phyloP scores from a whole-genome alignment of 2,797 vertebrate genomes.

The Melanotaenia boesemani region DNA sequence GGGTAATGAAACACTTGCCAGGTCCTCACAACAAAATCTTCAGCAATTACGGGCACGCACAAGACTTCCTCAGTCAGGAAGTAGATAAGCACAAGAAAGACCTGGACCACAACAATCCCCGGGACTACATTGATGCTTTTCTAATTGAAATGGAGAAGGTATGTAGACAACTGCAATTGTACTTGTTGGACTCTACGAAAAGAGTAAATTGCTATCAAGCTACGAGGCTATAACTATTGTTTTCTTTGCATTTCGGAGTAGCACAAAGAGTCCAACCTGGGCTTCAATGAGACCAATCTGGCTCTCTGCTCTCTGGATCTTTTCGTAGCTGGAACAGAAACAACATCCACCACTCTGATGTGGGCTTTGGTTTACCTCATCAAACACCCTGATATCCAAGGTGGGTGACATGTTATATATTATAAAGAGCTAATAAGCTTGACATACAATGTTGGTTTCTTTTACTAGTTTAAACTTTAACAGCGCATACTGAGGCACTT shows the following conservation, averaged over 20 bases:
- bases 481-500: too few relatives aligned
- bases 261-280: slow-evolving; percentile 32
- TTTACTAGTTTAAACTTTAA: too few relatives aligned
- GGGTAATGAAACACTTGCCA: slow-evolving; percentile 76
- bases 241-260: background rate
- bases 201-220: background rate
- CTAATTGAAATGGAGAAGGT: slow-evolving; percentile 76
- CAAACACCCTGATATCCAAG: slow-evolving; percentile 77
- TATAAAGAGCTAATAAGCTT: too few relatives aligned
- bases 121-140: slow-evolving; percentile 84
- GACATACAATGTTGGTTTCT: too few relatives aligned
- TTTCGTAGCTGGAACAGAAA: slow-evolving; percentile 87
- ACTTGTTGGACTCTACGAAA: background rate
- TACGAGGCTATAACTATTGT: background rate
- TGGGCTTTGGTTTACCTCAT: slow-evolving; percentile 87
- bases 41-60: slow-evolving; percentile 39
- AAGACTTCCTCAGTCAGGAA: slow-evolving; percentile 69
- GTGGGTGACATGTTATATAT: slow-evolving; percentile 64
- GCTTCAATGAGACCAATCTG: slow-evolving; percentile 83
- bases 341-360: slow-evolving; percentile 83
- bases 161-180: background rate
- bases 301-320: slow-evolving; percentile 79
- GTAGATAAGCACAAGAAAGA: slow-evolving; percentile 80
- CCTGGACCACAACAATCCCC: slow-evolving; percentile 76
- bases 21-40: slow-evolving; percentile 81